phyloP scores from a whole-genome alignment of 2,888 invertebrate species.

The Eupithecia dodoneata region DNA sequence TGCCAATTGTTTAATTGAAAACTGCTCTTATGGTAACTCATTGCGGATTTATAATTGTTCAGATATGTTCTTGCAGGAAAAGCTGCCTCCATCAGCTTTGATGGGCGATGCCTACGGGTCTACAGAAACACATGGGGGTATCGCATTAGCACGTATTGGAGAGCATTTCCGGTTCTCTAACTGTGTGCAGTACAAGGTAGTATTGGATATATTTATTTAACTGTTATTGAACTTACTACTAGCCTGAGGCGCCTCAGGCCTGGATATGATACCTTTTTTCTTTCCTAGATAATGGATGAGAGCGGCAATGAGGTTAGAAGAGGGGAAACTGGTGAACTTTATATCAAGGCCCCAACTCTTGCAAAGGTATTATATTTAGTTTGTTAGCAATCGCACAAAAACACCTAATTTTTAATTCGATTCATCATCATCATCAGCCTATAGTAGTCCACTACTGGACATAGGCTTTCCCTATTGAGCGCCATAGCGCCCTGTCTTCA shows the following conservation, averaged over 20 bases:
- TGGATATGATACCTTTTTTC: neutral
- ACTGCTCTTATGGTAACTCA: neutral
- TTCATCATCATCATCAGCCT: too few relatives aligned
- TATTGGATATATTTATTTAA: neutral
- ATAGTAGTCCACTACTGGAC: too few relatives aligned
- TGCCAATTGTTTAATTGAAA: neutral
- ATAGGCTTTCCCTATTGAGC: too few relatives aligned
- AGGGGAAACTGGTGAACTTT: neutral
- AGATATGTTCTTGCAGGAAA: neutral
- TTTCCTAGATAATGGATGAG: neutral
- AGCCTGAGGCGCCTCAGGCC: neutral
- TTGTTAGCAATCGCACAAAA: neutral
- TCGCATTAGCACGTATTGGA: neutral
- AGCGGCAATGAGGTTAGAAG: neutral
- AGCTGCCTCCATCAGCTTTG: slow-evolving; percentile 1
- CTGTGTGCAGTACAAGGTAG: neutral
- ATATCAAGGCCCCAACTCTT: neutral
- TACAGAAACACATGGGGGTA: neutral
- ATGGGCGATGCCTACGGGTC: neutral
- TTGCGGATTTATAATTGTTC: neutral
- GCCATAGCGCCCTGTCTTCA: too few relatives aligned
- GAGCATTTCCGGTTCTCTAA: neutral
- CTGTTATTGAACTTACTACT: neutral
- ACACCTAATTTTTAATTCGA: too few relatives aligned
- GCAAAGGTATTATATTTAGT: neutral